Percentiles rank a stretch among this genome's conserved stretches.
Conservation (phyloP, 1,140 invertebrate genomes). For the Eriosoma lanigerum region DNA sequence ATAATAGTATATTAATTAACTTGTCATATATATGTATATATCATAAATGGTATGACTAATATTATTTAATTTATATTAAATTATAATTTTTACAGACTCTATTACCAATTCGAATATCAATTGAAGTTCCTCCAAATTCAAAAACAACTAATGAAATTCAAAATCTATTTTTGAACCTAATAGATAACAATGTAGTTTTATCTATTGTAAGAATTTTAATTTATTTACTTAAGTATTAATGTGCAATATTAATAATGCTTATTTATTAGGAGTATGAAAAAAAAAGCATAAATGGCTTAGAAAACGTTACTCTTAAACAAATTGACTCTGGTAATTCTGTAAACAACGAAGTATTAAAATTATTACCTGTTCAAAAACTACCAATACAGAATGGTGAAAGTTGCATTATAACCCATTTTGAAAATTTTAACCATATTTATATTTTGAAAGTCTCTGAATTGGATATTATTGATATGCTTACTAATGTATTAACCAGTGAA, state of each 20-base stretch:
- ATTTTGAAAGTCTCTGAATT: background rate
- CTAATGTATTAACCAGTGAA: too few species aligned
- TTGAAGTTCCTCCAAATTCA: slow-evolving; percentile 5
- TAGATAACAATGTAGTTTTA: background rate
- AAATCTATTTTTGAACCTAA: background rate
- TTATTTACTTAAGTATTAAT: background rate
- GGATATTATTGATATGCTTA: background rate
- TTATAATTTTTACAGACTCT: background rate
- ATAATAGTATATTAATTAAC: too few species aligned
- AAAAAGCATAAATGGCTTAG: background rate
- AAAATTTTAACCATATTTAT: background rate
- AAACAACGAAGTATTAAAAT: slow-evolving; percentile 1
- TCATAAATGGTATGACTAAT: too few species aligned
- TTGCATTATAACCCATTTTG: background rate
- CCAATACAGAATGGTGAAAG: background rate
- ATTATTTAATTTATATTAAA: too few species aligned
- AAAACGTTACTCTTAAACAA: background rate
- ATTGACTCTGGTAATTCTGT: background rate
- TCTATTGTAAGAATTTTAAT: slow-evolving; percentile 11
- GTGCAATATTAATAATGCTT: too few species aligned
- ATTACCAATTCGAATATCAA: background rate
- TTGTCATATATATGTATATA: too few species aligned
- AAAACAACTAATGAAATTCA: background rate
- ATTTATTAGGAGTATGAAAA: background rate
- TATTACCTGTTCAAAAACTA: background rate